A percentile compares a stretch with the other conserved stretches of the same genome.
Evolutionary conservation across 2,113 vertebrate genomes (phyloP).

Genomic region (Ammodramus savannarum): DNA sequence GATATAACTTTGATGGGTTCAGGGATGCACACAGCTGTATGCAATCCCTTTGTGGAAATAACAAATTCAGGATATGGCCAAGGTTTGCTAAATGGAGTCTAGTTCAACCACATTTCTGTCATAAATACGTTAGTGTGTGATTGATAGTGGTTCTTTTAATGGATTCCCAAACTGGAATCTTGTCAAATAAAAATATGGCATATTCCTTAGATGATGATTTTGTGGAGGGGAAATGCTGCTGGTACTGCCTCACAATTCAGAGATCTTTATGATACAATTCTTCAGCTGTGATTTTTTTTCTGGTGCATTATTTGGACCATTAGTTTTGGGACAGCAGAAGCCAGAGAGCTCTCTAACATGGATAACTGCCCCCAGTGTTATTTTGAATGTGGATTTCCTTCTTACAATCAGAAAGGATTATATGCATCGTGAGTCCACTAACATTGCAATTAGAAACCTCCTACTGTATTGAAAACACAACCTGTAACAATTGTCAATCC

Average conservation of each 20-base stretch:
- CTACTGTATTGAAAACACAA: neutral
- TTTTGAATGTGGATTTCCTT: neutral
- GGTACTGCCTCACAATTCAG: neutral
- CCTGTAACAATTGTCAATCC: neutral
- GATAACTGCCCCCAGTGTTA: neutral
- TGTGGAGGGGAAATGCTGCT: neutral
- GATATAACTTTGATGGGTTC: neutral
- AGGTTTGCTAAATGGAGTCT: neutral
- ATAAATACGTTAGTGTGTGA: neutral
- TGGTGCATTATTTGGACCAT: neutral
- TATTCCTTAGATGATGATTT: neutral
- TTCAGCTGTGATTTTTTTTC: neutral
- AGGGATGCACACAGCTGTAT: accelerated
- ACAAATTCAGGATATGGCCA: neutral
- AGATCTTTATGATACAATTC: neutral
- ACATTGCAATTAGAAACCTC: neutral
- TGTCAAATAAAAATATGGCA: neutral
- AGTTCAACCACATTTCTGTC: neutral
- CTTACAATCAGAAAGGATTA: neutral
- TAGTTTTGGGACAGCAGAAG: neutral
- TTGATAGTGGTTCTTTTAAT: neutral
- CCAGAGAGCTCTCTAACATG: neutral
- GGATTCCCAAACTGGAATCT: neutral
- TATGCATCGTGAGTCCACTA: neutral
- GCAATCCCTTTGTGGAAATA: neutral